A percentile compares a stretch with the other conserved stretches of the same genome.
phyloP scores from a whole-genome alignment of 1,140 invertebrate species.

The Diploscapter pachys region DNA sequence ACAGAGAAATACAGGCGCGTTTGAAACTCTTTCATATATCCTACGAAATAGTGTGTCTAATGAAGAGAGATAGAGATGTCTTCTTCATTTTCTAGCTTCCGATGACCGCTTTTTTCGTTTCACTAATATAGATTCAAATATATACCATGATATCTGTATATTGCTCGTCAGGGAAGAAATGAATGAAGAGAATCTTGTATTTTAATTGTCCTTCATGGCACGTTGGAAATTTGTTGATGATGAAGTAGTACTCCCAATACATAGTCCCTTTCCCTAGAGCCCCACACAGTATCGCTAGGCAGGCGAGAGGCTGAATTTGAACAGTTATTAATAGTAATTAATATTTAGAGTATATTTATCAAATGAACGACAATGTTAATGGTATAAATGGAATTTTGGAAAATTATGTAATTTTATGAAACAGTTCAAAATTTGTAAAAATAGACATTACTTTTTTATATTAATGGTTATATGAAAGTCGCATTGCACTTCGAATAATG shows the following conservation, averaged over 20 bases:
- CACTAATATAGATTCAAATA: too few species aligned
- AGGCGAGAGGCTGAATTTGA: constrained; percentile 1
- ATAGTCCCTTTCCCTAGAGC: constrained; percentile 27
- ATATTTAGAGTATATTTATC: constrained; percentile 17
- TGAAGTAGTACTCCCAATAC: neutral
- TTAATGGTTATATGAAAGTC: constrained; percentile 9
- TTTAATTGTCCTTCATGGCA: too few species aligned
- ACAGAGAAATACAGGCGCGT: too few species aligned
- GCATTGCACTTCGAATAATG: neutral
- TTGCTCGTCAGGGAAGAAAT: too few species aligned
- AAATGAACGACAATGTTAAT: constrained; percentile 5
- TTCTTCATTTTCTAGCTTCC: too few species aligned
- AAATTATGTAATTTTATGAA: neutral
- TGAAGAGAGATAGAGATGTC: too few species aligned
- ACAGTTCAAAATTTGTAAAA: neutral
- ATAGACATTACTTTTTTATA: neutral
- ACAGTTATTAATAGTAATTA: neutral
- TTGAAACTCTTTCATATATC: too few species aligned
- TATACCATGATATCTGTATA: too few species aligned
- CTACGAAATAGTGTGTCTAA: too few species aligned
- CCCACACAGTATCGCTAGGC: constrained; percentile 24
- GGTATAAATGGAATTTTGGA: neutral
- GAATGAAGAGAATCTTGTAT: too few species aligned
- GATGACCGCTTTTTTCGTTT: too few species aligned
- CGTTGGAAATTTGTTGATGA: too few species aligned